Percentiles rank a stretch among this genome's conserved stretches.
phyloP scores from a whole-genome alignment of 1,140 invertebrate species.

The Coboldia fuscipes region DNA sequence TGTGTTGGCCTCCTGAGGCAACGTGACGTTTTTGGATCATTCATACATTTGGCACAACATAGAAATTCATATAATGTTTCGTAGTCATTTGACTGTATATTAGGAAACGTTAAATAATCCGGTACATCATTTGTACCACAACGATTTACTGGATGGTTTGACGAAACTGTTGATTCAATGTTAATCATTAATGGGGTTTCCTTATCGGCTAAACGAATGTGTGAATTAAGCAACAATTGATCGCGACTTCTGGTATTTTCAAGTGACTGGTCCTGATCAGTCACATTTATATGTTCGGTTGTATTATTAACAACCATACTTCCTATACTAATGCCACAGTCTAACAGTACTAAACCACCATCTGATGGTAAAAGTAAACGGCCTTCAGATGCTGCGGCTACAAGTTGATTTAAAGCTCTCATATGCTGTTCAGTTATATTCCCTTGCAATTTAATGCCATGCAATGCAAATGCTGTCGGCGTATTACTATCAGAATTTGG shows the following conservation, averaged over 20 bases:
- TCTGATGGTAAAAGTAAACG: slow-evolving; percentile 19
- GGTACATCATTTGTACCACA: too few relatives aligned
- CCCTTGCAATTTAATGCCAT: slow-evolving; percentile 20
- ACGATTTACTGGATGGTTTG: too few relatives aligned
- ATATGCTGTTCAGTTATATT: slow-evolving; percentile 21
- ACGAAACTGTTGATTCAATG: too few relatives aligned
- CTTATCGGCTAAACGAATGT: too few relatives aligned
- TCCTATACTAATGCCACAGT: slow-evolving; percentile 19
- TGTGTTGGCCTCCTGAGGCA: too few relatives aligned
- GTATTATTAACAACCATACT: slow-evolving; percentile 9
- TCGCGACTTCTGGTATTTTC: not conserved
- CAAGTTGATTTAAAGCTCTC: slow-evolving; percentile 16
- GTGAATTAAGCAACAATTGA: too few relatives aligned
- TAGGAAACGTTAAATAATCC: too few relatives aligned
- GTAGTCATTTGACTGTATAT: too few relatives aligned
- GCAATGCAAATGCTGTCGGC: slow-evolving; percentile 20
- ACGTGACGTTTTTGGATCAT: slow-evolving; percentile 9
- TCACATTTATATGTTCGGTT: not conserved
- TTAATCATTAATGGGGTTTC: too few relatives aligned
- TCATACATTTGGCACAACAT: slow-evolving; percentile 21
- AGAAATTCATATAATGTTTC: slow-evolving; percentile 20
- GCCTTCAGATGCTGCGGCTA: slow-evolving; percentile 20
- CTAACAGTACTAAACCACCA: slow-evolving; percentile 17
- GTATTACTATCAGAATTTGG: slow-evolving; percentile 21
- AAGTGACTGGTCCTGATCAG: not conserved